Base-by-base conservation (phyloP, 2,797 vertebrate species). In the Xenops minutus region DNA sequence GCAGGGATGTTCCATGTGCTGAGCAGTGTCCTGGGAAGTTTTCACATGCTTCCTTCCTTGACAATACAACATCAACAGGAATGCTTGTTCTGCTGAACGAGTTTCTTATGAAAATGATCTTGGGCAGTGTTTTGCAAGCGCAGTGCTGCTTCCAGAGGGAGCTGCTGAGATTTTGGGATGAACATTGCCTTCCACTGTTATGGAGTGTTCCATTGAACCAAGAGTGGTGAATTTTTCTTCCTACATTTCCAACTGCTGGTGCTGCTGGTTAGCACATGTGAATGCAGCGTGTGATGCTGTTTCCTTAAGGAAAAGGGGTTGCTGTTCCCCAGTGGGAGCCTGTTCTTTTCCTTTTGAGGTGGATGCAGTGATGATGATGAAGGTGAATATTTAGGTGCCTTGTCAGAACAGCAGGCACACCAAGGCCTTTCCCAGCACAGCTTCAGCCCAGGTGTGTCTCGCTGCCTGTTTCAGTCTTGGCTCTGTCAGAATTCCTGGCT, bases 91-190 rank as follows among this genome's bases (percentile, higher is more conserved):
- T 75, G 66, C 62, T 69, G 54, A 72, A 66, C 61, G 34, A 46
- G 58, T 85, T 95, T 49, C 82, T 64, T 72, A 61, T 1, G 26
- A 81, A 74, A 90, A 84, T 5, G 2, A n/a, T 84, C 58, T 62
- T 23, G 76, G 37, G 1, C 12, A 80, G 43, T 7, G 4, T 68
- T 88, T 62, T 0, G 0, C 46, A 69, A 81, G 80, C 1, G 0
- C 74, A 26, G 51, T 3, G 0, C n/a, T 37, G 71, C 75, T 93
- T 79, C 55, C 80, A 87, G 73, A 74, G 67, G 59, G 73, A 94
- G 71, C 66, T 26, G 5, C 6, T 9, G 79, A 82, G 92, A 56
- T 75, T 58, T 58, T 59, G 61, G 27, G 63, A 48, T 73, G 94
- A 72, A 37, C 51, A 0, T 36, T 88, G 82, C 67, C 41, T 85